Evolutionary conservation across 2,888 invertebrate species (phyloP), one percentile per base, ranked within the genome.

Genomic region (Sepiola atlantica): DNA sequence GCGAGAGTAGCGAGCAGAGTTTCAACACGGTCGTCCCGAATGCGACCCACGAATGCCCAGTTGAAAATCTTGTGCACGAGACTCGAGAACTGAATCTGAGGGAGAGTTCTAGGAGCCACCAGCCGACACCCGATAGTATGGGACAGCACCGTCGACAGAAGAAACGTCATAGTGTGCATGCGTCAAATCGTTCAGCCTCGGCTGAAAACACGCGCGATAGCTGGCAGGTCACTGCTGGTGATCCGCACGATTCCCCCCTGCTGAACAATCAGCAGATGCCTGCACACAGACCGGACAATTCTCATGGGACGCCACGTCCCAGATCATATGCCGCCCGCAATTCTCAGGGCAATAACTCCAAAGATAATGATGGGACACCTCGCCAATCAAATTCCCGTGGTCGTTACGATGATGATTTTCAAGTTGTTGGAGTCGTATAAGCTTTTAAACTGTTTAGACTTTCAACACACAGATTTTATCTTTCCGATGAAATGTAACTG

Each of bases 401-500:
- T 94, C 96, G 95, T 35, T 95, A 96, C 93, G 95, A 96, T 94
- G 96, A 96, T 57, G 96, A 96, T 93, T 96, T 96, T 95, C 96
- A 96, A 95, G 96, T 96, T 91, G 96, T 96, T 93, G 96, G 96
- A 18, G 96, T 96, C 32, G 96, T 96, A 54, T 96, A 94, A 35
- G 24, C 32, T 32, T 18, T 55, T 6, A 16, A 24, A 16, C 45
- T 35, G 16, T 24, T 54, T 28, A 54, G 21, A 35, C 10, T 28
- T 92, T n/a, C 45, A 55, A n/a, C 92, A 28, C 54, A 18, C 54
- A 55, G 8, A 55, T 92, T 92, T 28, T n/a, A 8, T 77, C n/a
- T 77, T 77, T n/a, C 77, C 8, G 28, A 77, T 61, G 35, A 16
- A 54, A 54, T 55, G 24, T 24, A 54, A 18, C 55, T 54, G 92